phyloP scores from a whole-genome alignment of 2,797 vertebrate species.

The Smutsia temminckii region DNA sequence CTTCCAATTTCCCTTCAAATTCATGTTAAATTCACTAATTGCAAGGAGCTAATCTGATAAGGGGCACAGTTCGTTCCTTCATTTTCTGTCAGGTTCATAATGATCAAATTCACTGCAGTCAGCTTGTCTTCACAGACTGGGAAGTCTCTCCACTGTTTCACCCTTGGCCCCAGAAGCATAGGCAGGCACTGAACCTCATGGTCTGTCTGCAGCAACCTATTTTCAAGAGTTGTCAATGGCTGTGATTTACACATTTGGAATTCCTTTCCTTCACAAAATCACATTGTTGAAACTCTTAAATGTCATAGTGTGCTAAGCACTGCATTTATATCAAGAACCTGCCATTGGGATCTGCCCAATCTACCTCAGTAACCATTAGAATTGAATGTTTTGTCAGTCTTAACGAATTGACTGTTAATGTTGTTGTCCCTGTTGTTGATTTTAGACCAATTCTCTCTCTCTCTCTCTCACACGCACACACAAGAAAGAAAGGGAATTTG shows the following conservation, averaged over 20 bases:
- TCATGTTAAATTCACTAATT: constrained; percentile 48
- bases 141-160: not conserved
- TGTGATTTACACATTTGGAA: not conserved
- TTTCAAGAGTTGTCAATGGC: not conserved
- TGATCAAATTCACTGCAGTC: not conserved
- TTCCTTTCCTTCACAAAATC: not conserved
- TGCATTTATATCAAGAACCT: not conserved
- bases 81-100: not conserved
- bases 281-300: not conserved
- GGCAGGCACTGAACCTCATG: not conserved
- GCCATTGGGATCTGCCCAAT: not conserved
- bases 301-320: not conserved
- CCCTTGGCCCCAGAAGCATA: not conserved
- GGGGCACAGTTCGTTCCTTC: not conserved
- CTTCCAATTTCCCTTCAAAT: constrained; percentile 2
- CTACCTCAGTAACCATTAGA: not conserved
- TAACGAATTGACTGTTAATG: not conserved
- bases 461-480: not conserved
- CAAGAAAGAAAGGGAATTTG: not conserved
- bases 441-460: not conserved
- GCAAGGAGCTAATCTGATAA: constrained; percentile 50
- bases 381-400: not conserved
- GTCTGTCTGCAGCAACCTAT: not conserved
- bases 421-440: not conserved
- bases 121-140: not conserved